Conservation (phyloP, 1,140 invertebrate genomes). For the Drosophila novamexicana region DNA sequence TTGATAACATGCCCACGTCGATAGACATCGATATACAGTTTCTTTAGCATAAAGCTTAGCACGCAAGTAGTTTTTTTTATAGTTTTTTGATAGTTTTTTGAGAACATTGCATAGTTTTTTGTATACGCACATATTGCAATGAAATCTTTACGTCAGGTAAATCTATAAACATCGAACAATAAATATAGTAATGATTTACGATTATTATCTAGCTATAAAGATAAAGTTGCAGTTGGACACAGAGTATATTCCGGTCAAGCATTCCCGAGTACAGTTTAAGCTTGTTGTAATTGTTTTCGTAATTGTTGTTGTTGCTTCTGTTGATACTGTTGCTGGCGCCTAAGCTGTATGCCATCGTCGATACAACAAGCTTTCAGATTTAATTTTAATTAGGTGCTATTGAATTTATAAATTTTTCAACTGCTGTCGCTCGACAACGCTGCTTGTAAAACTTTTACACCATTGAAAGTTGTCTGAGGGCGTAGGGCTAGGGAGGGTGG, state of each 20-base stretch:
- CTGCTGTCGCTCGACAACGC: constrained; percentile 58
- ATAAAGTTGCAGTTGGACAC: no score
- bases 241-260: neutral
- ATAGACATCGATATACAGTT: no score
- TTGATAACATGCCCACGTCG: no score
- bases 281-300: constrained; percentile 5
- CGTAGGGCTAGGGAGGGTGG: neutral
- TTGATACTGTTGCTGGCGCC: constrained; percentile 30
- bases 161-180: no score
- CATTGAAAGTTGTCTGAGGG: constrained; percentile 55
- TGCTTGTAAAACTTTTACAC: constrained; percentile 68
- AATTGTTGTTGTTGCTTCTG: constrained; percentile 8
- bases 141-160: no score
- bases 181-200: no score
- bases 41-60: no score
- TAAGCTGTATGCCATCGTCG: constrained; percentile 63
- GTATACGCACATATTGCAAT: no score
- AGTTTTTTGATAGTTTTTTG: no score
- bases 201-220: no score
- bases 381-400: constrained; percentile 83
- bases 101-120: no score
- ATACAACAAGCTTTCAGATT: constrained; percentile 78
- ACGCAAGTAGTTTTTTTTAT: no score
- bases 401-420: constrained; percentile 82
- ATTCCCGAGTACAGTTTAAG: neutral